Evolutionary conservation across 2,888 invertebrate genomes (phyloP), one percentile per base, ranked within the genome.

Genomic region (Folsomia candida): DNA sequence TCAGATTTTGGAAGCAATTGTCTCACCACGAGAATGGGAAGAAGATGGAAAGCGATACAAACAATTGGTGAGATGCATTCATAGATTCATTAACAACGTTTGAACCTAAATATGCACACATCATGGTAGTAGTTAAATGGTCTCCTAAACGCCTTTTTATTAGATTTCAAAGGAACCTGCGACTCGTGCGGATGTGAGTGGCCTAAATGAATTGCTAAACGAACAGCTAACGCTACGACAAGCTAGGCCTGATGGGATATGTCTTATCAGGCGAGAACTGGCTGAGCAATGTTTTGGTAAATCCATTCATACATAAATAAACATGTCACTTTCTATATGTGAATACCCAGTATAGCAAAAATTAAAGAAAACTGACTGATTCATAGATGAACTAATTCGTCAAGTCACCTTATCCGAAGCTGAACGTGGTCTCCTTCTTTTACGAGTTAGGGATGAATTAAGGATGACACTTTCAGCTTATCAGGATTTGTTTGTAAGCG

Each of bases 261-360:
- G 75, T 47, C 68, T 69, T 0, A 75, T 75, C 24, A 54, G 75
- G 47, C 47, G 75, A 47, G 70, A 75, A 58, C 58, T 75, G 18
- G 70, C 70, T 25, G 60, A 51, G 27, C 75, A 75, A 57, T 51
- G 69, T n/a, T 70, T 75, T 64, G 72, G 74, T 75, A 59, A 26
- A 26, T 60, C 14, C 27, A 25, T 59, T 37, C 2, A n/a, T 6
- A 57, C 2, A 65, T 51, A 65, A 20, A 20, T 57, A 58, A 9
- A 20, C 11, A 58, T 9, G 20, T 58, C 6, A 58, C 20, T 14
- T 58, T 47, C 29, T 18, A 28, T 63, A 63, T 20, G 14, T 9
- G 20, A 63, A 20, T 47, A 29, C 4, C 26, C 22, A 9, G 11
- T n/a, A 20, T 26, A 37, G 24, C 2, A 64, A 64, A 64, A 3